Evolutionary conservation across 2,797 vertebrate genomes (phyloP), one percentile per base, ranked within the genome.

Genomic region (Acropternis orthonyx): DNA sequence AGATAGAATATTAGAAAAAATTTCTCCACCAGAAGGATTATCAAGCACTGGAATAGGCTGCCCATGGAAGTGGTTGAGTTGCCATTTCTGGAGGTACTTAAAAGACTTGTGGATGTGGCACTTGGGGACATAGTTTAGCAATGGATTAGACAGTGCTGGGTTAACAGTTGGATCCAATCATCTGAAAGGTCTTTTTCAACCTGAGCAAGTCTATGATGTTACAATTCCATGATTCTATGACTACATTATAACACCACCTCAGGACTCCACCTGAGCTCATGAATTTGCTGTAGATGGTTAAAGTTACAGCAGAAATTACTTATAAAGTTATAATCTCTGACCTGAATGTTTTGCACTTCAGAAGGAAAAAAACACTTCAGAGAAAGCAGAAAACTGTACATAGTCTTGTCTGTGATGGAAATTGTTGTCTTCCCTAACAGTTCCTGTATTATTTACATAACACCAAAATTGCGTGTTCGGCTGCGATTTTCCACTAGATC

Each of bases 401-500:
- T 41, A 7, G 37, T 41, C 68, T 85, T 72, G 66, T 28, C 46
- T 90, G 52, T 73, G 55, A 81, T 86, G 82, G 92, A 95, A 91
- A 94, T 88, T 32, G 17, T 48, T 41, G 19, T 41, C 63, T 88
- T 84, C 13, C 3, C 73, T 92, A 76, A 66, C 82, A 81, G 32
- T 52, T 88, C 36, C 66, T 73, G 3, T 81, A 43, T 74, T 82
- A 79, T 90, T 85, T 87, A 88, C 48, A 32, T 84, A 67, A 78
- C 17, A 24, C 34, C 71, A 88, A 78, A 93, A 79, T 24, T 82
- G 65, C 77, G 65, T 22, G 32, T 88, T 72, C 76, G 78, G 48
- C 56, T 82, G 67, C 37, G 58, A 41, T 30, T 95, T 94, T 96
- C 80, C 89, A 74, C 85, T 94, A 95, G 59, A 81, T 88, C 83